Evolutionary conservation across 2,113 vertebrate species (phyloP).

Genomic region (Seriola rivoliana): DNA sequence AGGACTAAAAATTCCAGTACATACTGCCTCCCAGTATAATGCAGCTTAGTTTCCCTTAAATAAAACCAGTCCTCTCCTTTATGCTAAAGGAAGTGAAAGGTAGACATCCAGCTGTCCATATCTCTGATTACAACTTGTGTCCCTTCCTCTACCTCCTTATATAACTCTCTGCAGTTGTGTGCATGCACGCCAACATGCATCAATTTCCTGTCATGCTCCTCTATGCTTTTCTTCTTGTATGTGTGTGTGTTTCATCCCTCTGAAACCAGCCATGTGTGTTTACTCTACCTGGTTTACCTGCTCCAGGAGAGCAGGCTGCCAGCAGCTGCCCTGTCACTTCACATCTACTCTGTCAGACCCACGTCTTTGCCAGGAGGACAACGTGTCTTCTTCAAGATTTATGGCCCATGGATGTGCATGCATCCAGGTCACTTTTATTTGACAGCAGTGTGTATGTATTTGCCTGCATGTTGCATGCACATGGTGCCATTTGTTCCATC

Average conservation of each 20-base stretch:
- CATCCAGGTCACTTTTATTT: slow-evolving; percentile 18
- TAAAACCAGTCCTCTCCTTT: slow-evolving; percentile 1
- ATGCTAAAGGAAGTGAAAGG: neutral
- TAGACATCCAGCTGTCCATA: slow-evolving; percentile 38
- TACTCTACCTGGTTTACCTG: slow-evolving; percentile 83
- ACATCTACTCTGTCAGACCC: slow-evolving; percentile 43
- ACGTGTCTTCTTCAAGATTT: slow-evolving; percentile 12
- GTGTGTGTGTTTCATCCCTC: slow-evolving; percentile 46
- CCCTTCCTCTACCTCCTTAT: slow-evolving; percentile 14
- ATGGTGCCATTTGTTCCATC: slow-evolving; percentile 65
- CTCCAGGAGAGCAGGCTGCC: slow-evolving; percentile 73
- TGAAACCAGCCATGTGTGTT: slow-evolving; percentile 75
- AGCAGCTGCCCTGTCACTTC: slow-evolving; percentile 58
- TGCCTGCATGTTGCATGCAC: slow-evolving; percentile 1
- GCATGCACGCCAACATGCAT: slow-evolving; percentile 49
- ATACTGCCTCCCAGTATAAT: neutral
- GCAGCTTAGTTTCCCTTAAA: neutral
- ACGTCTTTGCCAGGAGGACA: slow-evolving; percentile 24
- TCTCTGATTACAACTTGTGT: slow-evolving; percentile 56
- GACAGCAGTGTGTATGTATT: neutral
- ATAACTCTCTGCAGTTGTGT: slow-evolving; percentile 38
- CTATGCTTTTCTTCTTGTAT: slow-evolving; percentile 26
- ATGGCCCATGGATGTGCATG: neutral
- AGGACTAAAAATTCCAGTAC: neutral
- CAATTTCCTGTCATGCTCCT: slow-evolving; percentile 20